Conservation (phyloP, 2,888 invertebrate genomes). For the Augochlorella aurata region DNA sequence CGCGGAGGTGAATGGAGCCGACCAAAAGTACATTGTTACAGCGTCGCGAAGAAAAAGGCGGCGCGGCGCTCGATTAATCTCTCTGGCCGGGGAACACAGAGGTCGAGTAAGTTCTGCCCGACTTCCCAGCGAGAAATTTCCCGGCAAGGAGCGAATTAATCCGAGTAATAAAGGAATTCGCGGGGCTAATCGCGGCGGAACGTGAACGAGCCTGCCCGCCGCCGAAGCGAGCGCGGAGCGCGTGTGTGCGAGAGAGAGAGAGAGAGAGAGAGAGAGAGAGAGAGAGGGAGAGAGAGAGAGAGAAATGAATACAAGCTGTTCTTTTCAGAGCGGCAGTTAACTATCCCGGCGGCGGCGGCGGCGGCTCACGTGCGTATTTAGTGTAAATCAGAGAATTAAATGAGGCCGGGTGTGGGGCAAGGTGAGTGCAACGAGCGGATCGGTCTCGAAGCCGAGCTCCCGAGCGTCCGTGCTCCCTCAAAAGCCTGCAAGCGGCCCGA, state of each 20-base stretch:
- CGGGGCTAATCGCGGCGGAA: neutral
- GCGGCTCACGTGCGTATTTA: constrained; percentile 52
- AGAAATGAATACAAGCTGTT: constrained; percentile 43
- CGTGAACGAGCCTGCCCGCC: neutral
- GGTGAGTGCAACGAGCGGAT: neutral
- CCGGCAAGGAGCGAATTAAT: constrained; percentile 23
- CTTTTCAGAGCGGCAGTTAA: constrained; percentile 46
- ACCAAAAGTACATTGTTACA: neutral
- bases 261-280: no score
- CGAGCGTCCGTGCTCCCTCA: no score
- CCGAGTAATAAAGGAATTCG: constrained; percentile 11
- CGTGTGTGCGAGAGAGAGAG: no score
- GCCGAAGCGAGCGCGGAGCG: neutral
- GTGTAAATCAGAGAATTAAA: constrained; percentile 56
- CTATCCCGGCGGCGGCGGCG: constrained; percentile 13
- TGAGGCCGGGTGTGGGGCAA: neutral
- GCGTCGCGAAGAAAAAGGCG: neutral
- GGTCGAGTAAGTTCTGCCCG: neutral
- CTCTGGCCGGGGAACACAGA: neutral
- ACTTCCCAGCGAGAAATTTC: neutral
- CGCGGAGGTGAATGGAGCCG: constrained; percentile 11
- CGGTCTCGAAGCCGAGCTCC: no score
- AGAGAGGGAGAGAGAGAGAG: neutral
- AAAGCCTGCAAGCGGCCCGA: constrained; percentile 25
- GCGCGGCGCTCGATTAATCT: constrained; percentile 7